These are phyloP conservation scores for Cyanoderma ruficeps DNA, from an alignment of 2,113 vertebrate genomes.

Conservation along the genomic window DNA sequence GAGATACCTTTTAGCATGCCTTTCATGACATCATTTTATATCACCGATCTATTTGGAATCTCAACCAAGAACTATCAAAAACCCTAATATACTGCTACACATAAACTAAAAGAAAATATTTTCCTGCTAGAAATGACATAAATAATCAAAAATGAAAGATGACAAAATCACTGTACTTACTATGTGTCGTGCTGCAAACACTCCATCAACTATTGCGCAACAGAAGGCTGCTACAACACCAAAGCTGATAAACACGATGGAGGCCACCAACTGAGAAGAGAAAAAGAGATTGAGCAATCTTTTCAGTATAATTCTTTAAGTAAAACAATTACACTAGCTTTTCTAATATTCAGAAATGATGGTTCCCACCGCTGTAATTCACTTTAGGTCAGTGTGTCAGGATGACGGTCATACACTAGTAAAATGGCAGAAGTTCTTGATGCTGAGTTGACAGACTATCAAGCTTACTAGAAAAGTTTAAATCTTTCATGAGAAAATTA, in stretches of 20 bases:
- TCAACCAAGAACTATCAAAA: background rate
- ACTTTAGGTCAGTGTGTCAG: background rate
- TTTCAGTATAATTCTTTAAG: background rate
- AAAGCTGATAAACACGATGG: constrained; percentile 93
- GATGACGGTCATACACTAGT: background rate
- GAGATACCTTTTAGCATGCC: background rate
- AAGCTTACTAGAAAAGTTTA: background rate
- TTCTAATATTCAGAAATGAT: background rate
- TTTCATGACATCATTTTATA: background rate
- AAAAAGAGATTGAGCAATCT: background rate
- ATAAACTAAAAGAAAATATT: background rate
- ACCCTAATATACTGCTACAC: background rate
- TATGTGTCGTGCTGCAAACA: constrained; percentile 89
- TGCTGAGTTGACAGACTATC: background rate
- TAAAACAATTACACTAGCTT: background rate
- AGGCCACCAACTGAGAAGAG: constrained; percentile 82
- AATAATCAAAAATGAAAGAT: background rate
- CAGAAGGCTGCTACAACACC: constrained; percentile 90
- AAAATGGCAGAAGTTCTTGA: background rate
- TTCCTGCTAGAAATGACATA: background rate
- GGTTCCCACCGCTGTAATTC: background rate
- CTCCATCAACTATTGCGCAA: constrained; percentile 89
- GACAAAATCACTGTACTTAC: constrained; percentile 77
- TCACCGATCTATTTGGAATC: background rate
- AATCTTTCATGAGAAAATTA: background rate